Percentiles rank a stretch among this genome's conserved stretches.
Evolutionary conservation across 1,140 invertebrate species (phyloP).

Genomic region (Lineus longissimus): DNA sequence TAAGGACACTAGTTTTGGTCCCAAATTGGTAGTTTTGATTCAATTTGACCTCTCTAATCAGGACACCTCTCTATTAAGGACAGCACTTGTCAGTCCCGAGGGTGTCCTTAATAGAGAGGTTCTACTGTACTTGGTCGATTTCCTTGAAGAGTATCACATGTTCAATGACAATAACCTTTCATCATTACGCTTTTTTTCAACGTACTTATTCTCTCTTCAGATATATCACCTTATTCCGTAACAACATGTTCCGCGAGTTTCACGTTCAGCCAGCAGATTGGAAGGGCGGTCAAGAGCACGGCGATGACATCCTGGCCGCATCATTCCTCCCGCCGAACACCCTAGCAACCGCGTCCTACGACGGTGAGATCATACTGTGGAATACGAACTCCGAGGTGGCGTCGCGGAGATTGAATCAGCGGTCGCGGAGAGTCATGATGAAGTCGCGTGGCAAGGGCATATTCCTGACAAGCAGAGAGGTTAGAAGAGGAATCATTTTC

Average conservation of each 20-base stretch:
- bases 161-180: too few species aligned
- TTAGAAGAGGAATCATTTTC: too few species aligned
- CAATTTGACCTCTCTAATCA: too few species aligned
- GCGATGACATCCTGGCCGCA: slow-evolving; percentile 68
- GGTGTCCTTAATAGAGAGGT: too few species aligned
- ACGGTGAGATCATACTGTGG: slow-evolving; percentile 76
- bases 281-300: slow-evolving; percentile 59
- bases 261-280: slow-evolving; percentile 47
- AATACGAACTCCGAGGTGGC: slow-evolving; percentile 50
- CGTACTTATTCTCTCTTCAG: too few species aligned
- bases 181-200: too few species aligned
- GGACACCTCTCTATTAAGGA: too few species aligned
- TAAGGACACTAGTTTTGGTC: too few species aligned
- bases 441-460: slow-evolving; percentile 25
- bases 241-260: slow-evolving; percentile 39
- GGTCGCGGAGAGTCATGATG: slow-evolving; percentile 24
- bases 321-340: slow-evolving; percentile 59
- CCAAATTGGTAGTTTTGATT: too few species aligned
- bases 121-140: too few species aligned
- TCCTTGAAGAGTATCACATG: too few species aligned
- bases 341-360: slow-evolving; percentile 65
- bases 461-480: slow-evolving; percentile 22
- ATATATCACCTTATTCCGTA: slow-evolving; percentile 46
- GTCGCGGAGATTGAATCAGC: slow-evolving; percentile 33
- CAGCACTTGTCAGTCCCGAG: too few species aligned